Percentiles rank a stretch among this genome's conserved stretches.
These are phyloP conservation scores for Venusia cambrica DNA, from an alignment of 2,888 invertebrate species.

Conservation along the genomic window DNA sequence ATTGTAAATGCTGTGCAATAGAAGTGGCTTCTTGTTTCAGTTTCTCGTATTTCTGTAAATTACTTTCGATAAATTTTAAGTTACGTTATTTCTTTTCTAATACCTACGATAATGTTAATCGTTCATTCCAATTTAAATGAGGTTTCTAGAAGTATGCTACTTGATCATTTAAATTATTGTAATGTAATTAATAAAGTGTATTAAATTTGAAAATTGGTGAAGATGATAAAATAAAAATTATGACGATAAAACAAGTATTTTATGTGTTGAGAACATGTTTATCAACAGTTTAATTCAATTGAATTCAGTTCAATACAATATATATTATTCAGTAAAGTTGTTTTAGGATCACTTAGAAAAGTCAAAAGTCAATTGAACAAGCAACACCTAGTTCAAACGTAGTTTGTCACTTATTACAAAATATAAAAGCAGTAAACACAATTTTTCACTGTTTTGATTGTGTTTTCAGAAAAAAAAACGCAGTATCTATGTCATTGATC, in stretches of 20 bases:
- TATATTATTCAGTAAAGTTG: too few relatives aligned
- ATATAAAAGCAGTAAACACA: too few relatives aligned
- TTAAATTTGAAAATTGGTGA: conserved; percentile 78
- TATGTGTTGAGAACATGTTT: conserved; percentile 22
- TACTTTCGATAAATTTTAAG: conserved; percentile 63
- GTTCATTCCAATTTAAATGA: conserved; percentile 81
- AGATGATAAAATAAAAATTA: conserved; percentile 79
- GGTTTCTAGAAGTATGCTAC: conserved; percentile 74
- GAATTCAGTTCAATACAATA: too few relatives aligned
- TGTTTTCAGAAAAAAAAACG: too few relatives aligned
- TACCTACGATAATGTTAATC: conserved; percentile 70
- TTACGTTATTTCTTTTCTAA: conserved; percentile 77
- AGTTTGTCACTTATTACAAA: too few relatives aligned
- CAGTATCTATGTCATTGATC: too few relatives aligned
- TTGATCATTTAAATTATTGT: conserved; percentile 80
- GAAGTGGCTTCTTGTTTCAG: conserved; percentile 60
- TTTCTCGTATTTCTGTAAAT: conserved; percentile 56
- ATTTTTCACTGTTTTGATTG: too few relatives aligned
- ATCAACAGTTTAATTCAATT: too few relatives aligned
- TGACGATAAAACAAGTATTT: conserved; percentile 61
- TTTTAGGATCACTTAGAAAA: too few relatives aligned
- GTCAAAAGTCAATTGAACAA: too few relatives aligned
- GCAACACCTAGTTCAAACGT: too few relatives aligned
- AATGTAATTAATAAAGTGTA: conserved; percentile 78
- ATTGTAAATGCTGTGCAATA: conserved; percentile 66